Evolutionary conservation across 2,113 vertebrate genomes (phyloP), one percentile per base, ranked within the genome.

Genomic region (Casuarius casuarius): DNA sequence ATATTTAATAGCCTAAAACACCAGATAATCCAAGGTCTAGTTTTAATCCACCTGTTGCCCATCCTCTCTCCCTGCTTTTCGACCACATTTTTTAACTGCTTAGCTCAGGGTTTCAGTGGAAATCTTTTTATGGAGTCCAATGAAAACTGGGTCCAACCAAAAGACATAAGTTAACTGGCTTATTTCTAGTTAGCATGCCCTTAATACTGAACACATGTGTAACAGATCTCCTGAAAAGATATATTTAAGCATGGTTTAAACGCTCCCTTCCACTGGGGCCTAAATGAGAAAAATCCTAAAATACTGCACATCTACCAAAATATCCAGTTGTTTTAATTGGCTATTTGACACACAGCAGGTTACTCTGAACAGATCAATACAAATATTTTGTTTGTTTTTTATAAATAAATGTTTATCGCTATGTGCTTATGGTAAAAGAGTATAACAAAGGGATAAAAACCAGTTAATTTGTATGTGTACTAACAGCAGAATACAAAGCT

Each of bases 121-220:
- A 91, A 90, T 51, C 40, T 85, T 89, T 82, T 67, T 54, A 12
- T 7, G 31, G 15, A 86, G 33, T 74, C 86, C 71, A 85, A 56
- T 35, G 71, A 91, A 90, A 40, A n/a, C 14, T 29, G 59, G 28
- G 71, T 90, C 81, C 84, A 87, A 74, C 52, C 38, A 9, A 61
- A 90, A 74, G 75, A 91, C 71, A 85, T 63, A 85, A 91, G 63
- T 89, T 93, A 91, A 95, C 92, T 87, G 87, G 75, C 33, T 91
- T 74, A 80, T 90, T 96, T 95, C 91, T 94, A 81, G 51, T 94
- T 95, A 95, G 75, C 87, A 92, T 56, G 44, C 46, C 49, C 71
- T 92, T 96, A 92, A 95, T 89, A 90, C 22, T 65, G 75, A 95
- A 97, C 94, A 95, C 67, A 68, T 91, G 91, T 87, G 94, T 66